Percentiles rank a stretch among this genome's conserved stretches.
phyloP scores from a whole-genome alignment of 2,888 invertebrate species.

The Thymelicus lineola region DNA sequence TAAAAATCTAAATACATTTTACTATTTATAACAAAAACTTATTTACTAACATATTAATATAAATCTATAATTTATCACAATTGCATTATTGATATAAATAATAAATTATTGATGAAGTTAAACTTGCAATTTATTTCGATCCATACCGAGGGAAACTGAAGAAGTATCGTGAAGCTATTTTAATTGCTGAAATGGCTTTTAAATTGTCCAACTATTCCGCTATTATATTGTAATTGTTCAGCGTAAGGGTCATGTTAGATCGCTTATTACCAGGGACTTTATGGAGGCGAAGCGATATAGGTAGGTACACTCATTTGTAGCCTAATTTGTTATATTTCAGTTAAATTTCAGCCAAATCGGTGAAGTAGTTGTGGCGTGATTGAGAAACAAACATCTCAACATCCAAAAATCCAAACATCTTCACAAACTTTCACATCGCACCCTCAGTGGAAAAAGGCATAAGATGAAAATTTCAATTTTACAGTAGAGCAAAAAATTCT shows the following conservation, averaged over 20 bases:
- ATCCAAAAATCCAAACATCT: no score
- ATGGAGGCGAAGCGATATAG: neutral
- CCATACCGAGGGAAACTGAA: constrained; percentile 1
- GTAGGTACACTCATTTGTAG: no score
- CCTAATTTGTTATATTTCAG: no score
- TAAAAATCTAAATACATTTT: no score
- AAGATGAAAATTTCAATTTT: no score
- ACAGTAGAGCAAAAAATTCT: no score
- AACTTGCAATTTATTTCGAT: constrained; percentile 1
- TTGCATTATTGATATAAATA: neutral
- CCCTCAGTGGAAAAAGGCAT: no score
- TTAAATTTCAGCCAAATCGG: no score
- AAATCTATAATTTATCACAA: neutral
- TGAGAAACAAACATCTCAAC: no score
- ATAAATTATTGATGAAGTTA: neutral
- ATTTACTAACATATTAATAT: neutral
- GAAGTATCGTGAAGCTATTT: constrained; percentile 10
- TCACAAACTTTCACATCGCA: no score
- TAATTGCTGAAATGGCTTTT: constrained; percentile 16
- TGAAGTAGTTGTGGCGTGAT: no score
- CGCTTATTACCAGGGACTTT: neutral
- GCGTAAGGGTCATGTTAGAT: neutral
- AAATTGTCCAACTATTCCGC: constrained; percentile 16
- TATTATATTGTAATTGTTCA: constrained; percentile 16
- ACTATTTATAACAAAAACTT: no score